Percentiles rank a stretch among this genome's conserved stretches.
Evolutionary conservation across 2,797 vertebrate genomes (phyloP).

Genomic region (Morus bassanus): DNA sequence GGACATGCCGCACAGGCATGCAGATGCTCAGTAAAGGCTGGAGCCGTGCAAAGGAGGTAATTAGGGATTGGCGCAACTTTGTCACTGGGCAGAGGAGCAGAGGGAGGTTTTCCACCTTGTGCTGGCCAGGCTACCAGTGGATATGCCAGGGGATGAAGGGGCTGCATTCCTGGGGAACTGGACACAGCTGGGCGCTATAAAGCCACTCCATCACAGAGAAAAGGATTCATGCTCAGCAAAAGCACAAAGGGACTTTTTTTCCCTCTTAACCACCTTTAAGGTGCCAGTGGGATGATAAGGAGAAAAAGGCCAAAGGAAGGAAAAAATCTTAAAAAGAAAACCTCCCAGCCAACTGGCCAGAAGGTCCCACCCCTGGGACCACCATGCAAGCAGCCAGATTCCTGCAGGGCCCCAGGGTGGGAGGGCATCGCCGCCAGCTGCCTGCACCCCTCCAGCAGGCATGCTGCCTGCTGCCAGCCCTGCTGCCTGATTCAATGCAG

Average conservation of each 20-base stretch:
- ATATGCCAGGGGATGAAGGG: neutral
- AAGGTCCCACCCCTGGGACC: neutral
- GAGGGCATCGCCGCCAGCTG: neutral
- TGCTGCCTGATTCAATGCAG: neutral
- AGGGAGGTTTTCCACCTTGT: neutral
- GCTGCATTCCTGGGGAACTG: neutral
- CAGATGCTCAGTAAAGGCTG: neutral
- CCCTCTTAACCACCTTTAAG: neutral
- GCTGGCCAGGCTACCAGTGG: neutral
- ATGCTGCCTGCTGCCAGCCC: neutral
- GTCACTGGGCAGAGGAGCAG: neutral
- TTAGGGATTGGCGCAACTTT: neutral
- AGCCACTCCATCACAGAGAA: neutral
- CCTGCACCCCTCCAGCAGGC: neutral
- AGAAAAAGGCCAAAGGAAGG: neutral
- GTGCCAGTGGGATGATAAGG: neutral
- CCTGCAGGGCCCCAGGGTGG: fast-evolving
- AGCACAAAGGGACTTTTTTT: neutral
- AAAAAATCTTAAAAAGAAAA: neutral
- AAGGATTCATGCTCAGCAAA: neutral
- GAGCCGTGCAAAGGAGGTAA: neutral
- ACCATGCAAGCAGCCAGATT: neutral
- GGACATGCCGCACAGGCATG: neutral
- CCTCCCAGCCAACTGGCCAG: neutral
- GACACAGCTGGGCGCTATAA: neutral